These are phyloP conservation scores for Julus scanicus DNA, from an alignment of 2,888 invertebrate genomes.

Conservation along the genomic window DNA sequence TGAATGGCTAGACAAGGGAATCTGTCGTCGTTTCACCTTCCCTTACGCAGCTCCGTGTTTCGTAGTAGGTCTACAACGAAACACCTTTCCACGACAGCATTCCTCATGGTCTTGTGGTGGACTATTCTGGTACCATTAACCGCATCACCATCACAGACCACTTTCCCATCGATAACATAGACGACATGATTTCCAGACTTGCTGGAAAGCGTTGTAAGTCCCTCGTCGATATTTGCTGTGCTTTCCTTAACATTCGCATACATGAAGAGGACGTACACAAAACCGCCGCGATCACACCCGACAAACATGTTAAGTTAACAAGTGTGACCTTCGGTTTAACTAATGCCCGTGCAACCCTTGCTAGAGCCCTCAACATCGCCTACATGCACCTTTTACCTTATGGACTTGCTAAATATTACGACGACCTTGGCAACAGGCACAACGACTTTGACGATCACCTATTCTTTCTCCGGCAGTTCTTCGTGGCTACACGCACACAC, in stretches of 20 bases:
- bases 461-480: background rate
- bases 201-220: background rate
- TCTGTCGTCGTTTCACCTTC: conserved; percentile 14
- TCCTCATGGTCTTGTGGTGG: conserved; percentile 19
- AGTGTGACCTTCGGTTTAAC: background rate
- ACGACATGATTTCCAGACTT: conserved; percentile 41
- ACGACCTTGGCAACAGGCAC: background rate
- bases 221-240: background rate
- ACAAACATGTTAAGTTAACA: background rate
- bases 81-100: background rate
- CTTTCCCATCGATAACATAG: conserved; percentile 49
- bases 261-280: conserved; percentile 41
- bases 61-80: background rate
- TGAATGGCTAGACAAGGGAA: background rate
- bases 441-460: background rate
- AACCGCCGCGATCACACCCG: background rate
- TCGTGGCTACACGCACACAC: background rate
- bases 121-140: conserved; percentile 26
- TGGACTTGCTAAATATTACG: too few relatives aligned
- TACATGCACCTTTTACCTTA: too few relatives aligned
- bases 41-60: conserved; percentile 41
- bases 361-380: too few relatives aligned
- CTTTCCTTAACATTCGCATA: conserved; percentile 30
- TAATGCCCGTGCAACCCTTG: background rate
- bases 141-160: conserved; percentile 8